These are phyloP conservation scores for Leptura quadrifasciata DNA, from an alignment of 2,888 invertebrate species.

Conservation along the genomic window DNA sequence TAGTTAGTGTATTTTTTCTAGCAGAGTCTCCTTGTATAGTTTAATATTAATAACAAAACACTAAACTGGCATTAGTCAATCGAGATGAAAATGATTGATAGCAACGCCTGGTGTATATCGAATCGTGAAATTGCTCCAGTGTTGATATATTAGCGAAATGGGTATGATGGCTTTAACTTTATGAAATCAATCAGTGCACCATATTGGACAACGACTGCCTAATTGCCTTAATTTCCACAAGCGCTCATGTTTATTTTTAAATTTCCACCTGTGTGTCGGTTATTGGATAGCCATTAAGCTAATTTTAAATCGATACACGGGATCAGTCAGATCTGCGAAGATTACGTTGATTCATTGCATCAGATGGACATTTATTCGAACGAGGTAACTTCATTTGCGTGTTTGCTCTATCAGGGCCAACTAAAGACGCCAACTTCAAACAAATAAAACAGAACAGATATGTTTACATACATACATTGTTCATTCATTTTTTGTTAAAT, in stretches of 20 bases:
- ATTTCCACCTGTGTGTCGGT: slow-evolving; percentile 61
- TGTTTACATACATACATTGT: no score
- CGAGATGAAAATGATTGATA: slow-evolving; percentile 44
- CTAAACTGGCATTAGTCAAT: slow-evolving; percentile 15
- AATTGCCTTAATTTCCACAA: slow-evolving; percentile 69
- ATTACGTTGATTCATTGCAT: slow-evolving; percentile 22
- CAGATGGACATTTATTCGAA: not conserved
- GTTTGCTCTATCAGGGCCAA: not conserved
- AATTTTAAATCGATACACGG: slow-evolving; percentile 57
- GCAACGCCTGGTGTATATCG: slow-evolving; percentile 43
- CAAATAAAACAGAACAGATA: not conserved
- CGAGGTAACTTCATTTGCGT: not conserved
- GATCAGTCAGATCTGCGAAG: slow-evolving; percentile 49
- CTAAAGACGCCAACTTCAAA: not conserved
- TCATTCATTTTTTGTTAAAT: no score
- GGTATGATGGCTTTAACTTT: slow-evolving; percentile 63
- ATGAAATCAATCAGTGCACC: slow-evolving; percentile 70
- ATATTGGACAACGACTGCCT: slow-evolving; percentile 69
- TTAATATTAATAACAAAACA: slow-evolving; percentile 19
- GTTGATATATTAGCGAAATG: slow-evolving; percentile 65
- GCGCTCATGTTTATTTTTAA: slow-evolving; percentile 65
- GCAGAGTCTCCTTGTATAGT: not conserved
- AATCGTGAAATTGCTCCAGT: slow-evolving; percentile 48
- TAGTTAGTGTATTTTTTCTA: not conserved
- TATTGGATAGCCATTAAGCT: slow-evolving; percentile 56